Evolutionary conservation across 2,888 invertebrate genomes (phyloP), one percentile per base, ranked within the genome.

Genomic region (Gymnoscelis rufifasciata): DNA sequence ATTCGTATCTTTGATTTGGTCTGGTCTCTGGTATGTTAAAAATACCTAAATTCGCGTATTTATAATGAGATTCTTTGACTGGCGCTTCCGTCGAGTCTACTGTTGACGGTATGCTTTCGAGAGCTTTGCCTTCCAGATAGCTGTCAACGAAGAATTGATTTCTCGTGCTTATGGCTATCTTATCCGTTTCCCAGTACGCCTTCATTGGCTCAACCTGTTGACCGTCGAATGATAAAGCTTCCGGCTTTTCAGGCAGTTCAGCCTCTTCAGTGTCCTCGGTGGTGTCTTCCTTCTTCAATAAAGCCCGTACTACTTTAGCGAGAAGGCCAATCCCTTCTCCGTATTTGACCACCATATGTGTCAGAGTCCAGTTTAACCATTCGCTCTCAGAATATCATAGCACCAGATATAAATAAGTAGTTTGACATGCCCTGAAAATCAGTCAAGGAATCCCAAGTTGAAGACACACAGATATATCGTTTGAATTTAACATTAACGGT

Each of bases 361-460:
- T 75, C 66, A 72, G 54, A 68, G 64, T 65, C 60, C 65, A 66
- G 61, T 65, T 71, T 71, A 71, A 68, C 73, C 64, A 71, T 74
- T 78, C 72, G 69, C 79, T 77, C 78, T 79, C 71, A 71, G 79
- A 71, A 76, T 68, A 66, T 71, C 62, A 66, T 77, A 60, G 75
- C 75, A 82, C 80, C 76, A 71, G 74, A 72, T 77, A 71, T 68
- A 71, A 71, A 72, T 68, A 74, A 80, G 77, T 61, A 68, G 83
- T 71, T 83, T 79, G 73, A 68, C 79, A 84, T 84, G 78, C 81
- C 89, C 89, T 89, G 89, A 68, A 88, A 88, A 87, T 84, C 78
- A 86, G 78, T 83, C 80, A 88, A 89, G 76, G 83, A 80, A 78
- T 78, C 84, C 84, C 76, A 80, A 74, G 59, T 83, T 88, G 86